These are phyloP conservation scores for Macrotrachela quadricornifera DNA, from an alignment of 1,140 invertebrate genomes.

Conservation along the genomic window DNA sequence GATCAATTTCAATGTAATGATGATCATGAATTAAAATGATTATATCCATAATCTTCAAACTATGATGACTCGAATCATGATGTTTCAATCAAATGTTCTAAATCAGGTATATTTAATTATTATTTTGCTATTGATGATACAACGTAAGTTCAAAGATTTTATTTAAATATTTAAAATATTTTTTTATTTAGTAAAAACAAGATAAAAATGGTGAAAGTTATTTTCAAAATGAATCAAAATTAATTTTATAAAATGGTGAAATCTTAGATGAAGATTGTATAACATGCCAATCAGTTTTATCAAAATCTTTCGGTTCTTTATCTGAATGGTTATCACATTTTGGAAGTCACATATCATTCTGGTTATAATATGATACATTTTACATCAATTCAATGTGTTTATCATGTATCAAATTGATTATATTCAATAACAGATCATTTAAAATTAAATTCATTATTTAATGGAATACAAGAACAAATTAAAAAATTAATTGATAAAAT, in stretches of 20 bases:
- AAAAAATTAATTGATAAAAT: slow-evolving; percentile 54
- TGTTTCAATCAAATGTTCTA: slow-evolving; percentile 37
- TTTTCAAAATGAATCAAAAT: slow-evolving; percentile 63
- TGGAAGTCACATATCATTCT: slow-evolving; percentile 56
- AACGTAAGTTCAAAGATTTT: slow-evolving; percentile 11
- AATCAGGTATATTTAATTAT: slow-evolving; percentile 54
- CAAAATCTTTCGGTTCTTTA: slow-evolving; percentile 73
- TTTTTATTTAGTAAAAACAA: neutral
- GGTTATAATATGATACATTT: slow-evolving; percentile 95
- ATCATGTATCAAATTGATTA: slow-evolving; percentile 61
- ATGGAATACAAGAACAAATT: slow-evolving; percentile 23
- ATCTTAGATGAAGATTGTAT: slow-evolving; percentile 58
- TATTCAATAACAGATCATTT: slow-evolving; percentile 69
- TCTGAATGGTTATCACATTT: slow-evolving; percentile 63
- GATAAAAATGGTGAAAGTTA: slow-evolving; percentile 16
- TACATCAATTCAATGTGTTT: slow-evolving; percentile 71
- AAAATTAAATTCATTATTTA: too few relatives aligned
- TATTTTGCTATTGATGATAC: slow-evolving; percentile 50
- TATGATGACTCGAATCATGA: slow-evolving; percentile 42
- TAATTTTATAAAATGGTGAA: slow-evolving; percentile 36
- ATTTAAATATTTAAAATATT: too few relatives aligned
- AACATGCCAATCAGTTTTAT: slow-evolving; percentile 72
- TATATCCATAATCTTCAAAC: slow-evolving; percentile 20
- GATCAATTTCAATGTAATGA: slow-evolving; percentile 25
- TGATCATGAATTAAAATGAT: slow-evolving; percentile 32